Conservation (phyloP, 2,797 vertebrate genomes). For the Pseudotriccus pelzelni region DNA sequence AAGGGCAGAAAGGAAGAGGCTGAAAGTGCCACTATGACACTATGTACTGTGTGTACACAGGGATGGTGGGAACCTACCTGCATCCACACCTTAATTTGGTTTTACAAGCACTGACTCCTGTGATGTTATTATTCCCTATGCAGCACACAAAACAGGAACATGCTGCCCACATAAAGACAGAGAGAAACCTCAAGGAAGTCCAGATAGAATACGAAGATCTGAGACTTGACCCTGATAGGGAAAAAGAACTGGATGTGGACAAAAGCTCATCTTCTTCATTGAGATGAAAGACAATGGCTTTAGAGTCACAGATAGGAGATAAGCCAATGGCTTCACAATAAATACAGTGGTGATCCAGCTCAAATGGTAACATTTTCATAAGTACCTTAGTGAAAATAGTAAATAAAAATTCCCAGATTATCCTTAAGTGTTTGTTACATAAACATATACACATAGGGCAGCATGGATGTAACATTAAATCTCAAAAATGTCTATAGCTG, state of each 20-base stretch:
- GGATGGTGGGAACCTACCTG: neutral
- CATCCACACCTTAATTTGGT: neutral
- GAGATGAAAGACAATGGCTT: neutral
- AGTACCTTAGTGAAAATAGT: neutral
- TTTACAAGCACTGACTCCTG: slow-evolving; percentile 29
- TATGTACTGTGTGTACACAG: neutral
- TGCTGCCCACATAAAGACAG: neutral
- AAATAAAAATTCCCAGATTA: neutral
- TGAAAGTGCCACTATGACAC: neutral
- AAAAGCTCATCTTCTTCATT: neutral
- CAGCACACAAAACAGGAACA: neutral
- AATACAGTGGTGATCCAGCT: neutral
- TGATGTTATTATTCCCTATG: neutral
- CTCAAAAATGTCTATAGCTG: neutral
- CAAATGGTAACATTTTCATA: neutral
- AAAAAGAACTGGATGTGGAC: neutral
- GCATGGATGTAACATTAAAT: neutral
- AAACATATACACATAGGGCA: neutral
- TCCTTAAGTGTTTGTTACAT: neutral
- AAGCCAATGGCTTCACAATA: neutral
- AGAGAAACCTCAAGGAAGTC: neutral
- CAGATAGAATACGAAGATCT: neutral
- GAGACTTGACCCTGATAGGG: neutral
- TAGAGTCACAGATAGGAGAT: neutral
- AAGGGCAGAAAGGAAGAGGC: neutral